A percentile compares a stretch with the other conserved stretches of the same genome.
These are phyloP conservation scores for Hydrolagus colliei DNA, from an alignment of 2,797 vertebrate species.

Conservation along the genomic window DNA sequence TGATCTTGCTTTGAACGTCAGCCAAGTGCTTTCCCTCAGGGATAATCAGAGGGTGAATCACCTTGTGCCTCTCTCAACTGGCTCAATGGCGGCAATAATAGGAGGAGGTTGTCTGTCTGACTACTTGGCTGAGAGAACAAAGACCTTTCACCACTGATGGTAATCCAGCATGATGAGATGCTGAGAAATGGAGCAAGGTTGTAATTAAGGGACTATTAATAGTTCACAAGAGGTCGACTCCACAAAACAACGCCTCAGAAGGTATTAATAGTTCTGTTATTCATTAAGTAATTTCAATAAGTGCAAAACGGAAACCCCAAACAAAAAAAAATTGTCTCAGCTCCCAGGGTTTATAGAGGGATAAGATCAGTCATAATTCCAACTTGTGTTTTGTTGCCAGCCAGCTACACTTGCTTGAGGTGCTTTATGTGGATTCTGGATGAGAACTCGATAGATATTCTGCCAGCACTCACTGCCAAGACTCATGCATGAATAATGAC, in stretches of 20 bases:
- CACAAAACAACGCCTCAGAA: slow-evolving; percentile 3
- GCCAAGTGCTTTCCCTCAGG: neutral
- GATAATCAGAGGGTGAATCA: neutral
- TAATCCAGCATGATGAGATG: neutral
- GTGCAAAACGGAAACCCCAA: neutral
- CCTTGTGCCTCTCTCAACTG: too few relatives aligned
- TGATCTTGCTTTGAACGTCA: neutral
- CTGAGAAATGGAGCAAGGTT: neutral
- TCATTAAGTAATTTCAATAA: neutral
- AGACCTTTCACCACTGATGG: neutral
- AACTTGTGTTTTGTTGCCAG: too few relatives aligned
- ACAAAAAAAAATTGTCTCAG: neutral
- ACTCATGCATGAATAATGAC: too few relatives aligned
- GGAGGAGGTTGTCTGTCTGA: too few relatives aligned
- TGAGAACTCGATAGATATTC: too few relatives aligned
- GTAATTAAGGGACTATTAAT: slow-evolving; percentile 5
- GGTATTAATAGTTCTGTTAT: neutral
- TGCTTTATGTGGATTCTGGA: too few relatives aligned
- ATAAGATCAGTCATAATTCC: too few relatives aligned
- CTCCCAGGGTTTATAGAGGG: too few relatives aligned
- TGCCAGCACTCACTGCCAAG: too few relatives aligned
- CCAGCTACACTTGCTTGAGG: too few relatives aligned
- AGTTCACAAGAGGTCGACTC: neutral
- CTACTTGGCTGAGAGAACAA: neutral
- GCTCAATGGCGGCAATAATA: too few relatives aligned